A percentile compares a stretch with the other conserved stretches of the same genome.
Conservation (phyloP, 2,113 vertebrate genomes). For the Falco punctatus region DNA sequence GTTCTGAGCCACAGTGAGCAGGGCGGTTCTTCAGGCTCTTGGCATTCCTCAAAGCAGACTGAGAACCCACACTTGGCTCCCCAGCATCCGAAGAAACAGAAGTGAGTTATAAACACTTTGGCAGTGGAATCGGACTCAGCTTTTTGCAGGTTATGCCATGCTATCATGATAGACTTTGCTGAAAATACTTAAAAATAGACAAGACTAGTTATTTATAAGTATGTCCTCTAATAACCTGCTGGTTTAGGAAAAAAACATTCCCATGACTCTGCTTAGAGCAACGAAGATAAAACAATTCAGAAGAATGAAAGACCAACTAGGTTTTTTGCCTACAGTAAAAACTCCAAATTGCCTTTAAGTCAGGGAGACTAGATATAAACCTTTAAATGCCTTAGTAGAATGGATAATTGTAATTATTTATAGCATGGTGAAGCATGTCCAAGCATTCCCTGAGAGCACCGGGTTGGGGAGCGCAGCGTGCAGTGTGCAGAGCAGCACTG, state of each 20-base stretch:
- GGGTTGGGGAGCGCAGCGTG: not conserved
- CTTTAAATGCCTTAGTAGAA: not conserved
- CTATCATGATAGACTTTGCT: not conserved
- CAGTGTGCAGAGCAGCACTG: fast-evolving
- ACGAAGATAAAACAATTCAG: not conserved
- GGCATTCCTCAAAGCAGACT: not conserved
- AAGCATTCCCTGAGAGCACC: not conserved
- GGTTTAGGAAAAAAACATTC: constrained; percentile 31
- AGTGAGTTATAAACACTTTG: not conserved
- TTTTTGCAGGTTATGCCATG: not conserved
- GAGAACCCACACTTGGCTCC: not conserved
- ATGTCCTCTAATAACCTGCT: constrained; percentile 39
- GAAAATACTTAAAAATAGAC: constrained; percentile 50
- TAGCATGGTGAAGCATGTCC: not conserved
- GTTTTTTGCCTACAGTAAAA: not conserved
- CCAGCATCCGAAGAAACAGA: not conserved
- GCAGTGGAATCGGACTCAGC: not conserved
- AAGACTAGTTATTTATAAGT: constrained; percentile 44
- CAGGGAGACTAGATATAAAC: not conserved
- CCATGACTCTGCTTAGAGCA: constrained; percentile 21
- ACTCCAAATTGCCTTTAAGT: not conserved
- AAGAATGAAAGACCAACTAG: not conserved
- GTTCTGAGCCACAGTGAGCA: fast-evolving
- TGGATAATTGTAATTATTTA: not conserved
- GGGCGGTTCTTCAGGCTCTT: fast-evolving